These are phyloP conservation scores for Calyptommatus sinebrachiatus DNA, from an alignment of 2,113 vertebrate species.

Conservation along the genomic window DNA sequence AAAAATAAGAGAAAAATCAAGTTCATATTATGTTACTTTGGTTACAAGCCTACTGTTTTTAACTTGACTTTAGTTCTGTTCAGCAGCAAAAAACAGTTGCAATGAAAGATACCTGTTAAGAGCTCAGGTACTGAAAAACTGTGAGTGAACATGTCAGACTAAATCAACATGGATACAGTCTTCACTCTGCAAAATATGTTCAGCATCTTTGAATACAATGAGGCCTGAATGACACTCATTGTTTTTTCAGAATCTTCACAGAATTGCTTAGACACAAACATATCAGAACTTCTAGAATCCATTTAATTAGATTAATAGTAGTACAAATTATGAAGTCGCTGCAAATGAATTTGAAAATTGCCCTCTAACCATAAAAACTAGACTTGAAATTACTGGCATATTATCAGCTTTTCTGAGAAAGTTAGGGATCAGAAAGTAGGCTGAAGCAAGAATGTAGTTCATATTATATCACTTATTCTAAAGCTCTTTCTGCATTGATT, in stretches of 20 bases:
- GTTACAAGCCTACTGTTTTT: conserved; percentile 28
- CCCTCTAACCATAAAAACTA: conserved; percentile 44
- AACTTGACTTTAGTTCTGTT: conserved; percentile 51
- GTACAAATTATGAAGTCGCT: conserved; percentile 55
- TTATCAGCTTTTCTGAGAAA: conserved; percentile 38
- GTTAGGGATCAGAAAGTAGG: conserved; percentile 33
- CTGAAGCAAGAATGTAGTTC: background rate
- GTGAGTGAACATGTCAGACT: conserved; percentile 59
- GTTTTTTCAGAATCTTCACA: background rate
- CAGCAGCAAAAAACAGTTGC: conserved; percentile 42
- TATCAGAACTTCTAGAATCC: conserved; percentile 3
- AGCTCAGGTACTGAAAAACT: conserved; percentile 49
- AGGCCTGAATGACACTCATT: background rate
- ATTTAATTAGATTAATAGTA: conserved; percentile 49
- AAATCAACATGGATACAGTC: conserved; percentile 58
- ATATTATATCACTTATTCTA: background rate
- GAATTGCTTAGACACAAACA: background rate
- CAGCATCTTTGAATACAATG: conserved; percentile 7
- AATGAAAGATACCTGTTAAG: conserved; percentile 56
- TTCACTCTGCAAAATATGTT: conserved; percentile 7
- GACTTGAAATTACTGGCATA: conserved; percentile 60
- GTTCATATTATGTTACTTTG: conserved; percentile 14
- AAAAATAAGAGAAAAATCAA: conserved; percentile 36
- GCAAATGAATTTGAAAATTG: conserved; percentile 58
- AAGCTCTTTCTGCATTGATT: background rate